These are phyloP conservation scores for Oreochromis niloticus DNA, from an alignment of 2,113 vertebrate genomes.

Conservation along the genomic window DNA sequence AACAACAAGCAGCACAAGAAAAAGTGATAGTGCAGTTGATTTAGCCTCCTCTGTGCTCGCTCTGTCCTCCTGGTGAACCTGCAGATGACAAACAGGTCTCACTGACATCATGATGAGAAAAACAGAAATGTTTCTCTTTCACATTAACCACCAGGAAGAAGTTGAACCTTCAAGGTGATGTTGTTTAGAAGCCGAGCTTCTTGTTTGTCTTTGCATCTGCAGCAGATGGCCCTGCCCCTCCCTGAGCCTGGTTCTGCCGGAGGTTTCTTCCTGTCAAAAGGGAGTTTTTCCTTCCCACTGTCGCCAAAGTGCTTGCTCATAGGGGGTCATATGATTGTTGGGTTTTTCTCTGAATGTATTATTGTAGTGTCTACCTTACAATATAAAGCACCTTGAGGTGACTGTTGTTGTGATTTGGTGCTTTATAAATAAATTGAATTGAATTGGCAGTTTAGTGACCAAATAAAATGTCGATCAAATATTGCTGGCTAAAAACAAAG, in stretches of 20 bases:
- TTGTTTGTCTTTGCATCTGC: neutral
- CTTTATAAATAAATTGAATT: neutral
- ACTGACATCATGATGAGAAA: fast-evolving
- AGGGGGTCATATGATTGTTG: no score
- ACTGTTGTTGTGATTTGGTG: no score
- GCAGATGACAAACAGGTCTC: neutral
- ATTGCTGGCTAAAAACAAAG: neutral
- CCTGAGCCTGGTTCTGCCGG: no score
- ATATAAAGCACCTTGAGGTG: no score
- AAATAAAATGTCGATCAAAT: neutral
- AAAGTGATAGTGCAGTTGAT: neutral
- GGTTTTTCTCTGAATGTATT: no score
- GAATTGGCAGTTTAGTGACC: neutral
- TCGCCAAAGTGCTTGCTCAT: no score
- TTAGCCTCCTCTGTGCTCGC: neutral
- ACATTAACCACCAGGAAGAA: neutral
- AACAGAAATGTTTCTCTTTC: neutral
- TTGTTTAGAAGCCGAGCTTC: neutral
- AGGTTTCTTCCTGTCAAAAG: no score
- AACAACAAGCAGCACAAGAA: neutral
- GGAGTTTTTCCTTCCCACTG: no score
- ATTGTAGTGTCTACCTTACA: no score
- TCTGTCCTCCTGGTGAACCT: neutral
- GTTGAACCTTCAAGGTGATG: neutral
- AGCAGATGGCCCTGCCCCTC: neutral